phyloP scores from a whole-genome alignment of 2,797 vertebrate genomes.

The Halcyon leucocephala region DNA sequence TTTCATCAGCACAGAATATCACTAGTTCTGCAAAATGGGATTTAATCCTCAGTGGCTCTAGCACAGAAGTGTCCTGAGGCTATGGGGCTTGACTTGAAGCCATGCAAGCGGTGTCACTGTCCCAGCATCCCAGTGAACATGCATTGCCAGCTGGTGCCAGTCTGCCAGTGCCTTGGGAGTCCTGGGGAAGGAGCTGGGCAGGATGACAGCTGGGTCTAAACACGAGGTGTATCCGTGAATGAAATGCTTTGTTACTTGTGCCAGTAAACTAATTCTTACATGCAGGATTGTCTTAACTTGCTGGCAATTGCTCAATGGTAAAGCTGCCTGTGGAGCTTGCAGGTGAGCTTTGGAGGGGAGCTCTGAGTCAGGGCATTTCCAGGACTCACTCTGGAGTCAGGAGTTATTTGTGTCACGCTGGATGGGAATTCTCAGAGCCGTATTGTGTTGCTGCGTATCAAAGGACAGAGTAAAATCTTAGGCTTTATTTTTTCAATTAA shows the following conservation, averaged over 20 bases:
- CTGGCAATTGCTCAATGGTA: neutral
- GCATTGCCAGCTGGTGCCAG: neutral
- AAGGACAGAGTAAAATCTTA: neutral
- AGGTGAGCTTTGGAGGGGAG: neutral
- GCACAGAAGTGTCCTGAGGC: neutral
- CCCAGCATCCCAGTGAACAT: rapidly evolving
- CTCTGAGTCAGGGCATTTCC: neutral
- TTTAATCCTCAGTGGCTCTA: neutral
- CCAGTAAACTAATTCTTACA: neutral
- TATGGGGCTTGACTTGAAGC: neutral
- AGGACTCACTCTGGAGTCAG: neutral
- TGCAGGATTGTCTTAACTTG: neutral
- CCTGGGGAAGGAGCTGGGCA: neutral
- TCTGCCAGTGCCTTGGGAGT: neutral
- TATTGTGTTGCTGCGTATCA: neutral
- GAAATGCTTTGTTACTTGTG: neutral
- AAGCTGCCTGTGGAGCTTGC: neutral
- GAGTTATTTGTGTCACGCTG: neutral
- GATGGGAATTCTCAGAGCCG: neutral
- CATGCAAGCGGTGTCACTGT: rapidly evolving
- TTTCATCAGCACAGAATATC: neutral
- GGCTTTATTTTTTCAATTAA: neutral
- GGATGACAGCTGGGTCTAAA: neutral
- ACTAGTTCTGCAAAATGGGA: neutral
- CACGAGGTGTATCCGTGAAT: neutral